phyloP scores from a whole-genome alignment of 1,140 invertebrate species.

The Gryllus bimaculatus region DNA sequence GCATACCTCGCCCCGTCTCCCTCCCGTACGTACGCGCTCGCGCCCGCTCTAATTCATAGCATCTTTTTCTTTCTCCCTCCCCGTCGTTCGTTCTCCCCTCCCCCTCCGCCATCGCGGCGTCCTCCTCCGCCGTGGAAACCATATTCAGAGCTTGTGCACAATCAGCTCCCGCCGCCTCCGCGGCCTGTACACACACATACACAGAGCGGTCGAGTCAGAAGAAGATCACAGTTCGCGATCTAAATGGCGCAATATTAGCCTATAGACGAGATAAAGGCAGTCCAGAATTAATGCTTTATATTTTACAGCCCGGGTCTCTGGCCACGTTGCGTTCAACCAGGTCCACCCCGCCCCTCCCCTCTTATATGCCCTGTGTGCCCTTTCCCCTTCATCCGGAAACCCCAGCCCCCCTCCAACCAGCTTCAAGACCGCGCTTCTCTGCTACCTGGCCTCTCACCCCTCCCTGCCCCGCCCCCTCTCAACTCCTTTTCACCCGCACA shows the following conservation, averaged over 20 bases:
- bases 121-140: neutral
- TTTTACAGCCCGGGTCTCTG: neutral
- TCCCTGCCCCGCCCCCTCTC: neutral
- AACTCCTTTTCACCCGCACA: neutral
- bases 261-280: conserved; percentile 15
- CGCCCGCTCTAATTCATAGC: neutral
- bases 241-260: conserved; percentile 16
- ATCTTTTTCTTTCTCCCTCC: conserved; percentile 2
- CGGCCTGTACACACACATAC: neutral
- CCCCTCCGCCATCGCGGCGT: neutral
- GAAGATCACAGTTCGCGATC: conserved; percentile 14
- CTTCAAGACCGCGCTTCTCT: too few relatives aligned
- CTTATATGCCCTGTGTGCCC: neutral
- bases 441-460: neutral
- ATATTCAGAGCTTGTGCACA: conserved; percentile 7
- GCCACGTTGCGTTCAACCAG: too few relatives aligned
- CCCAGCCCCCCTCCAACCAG: too few relatives aligned
- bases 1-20: conserved; percentile 1
- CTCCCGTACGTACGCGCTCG: neutral
- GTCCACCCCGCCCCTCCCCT: neutral
- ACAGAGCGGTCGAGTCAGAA: conserved; percentile 6
- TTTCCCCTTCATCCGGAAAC: neutral
- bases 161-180: conserved; percentile 8
- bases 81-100: neutral
- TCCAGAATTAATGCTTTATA: conserved; percentile 1